Evolutionary conservation across 2,113 vertebrate species (phyloP), one percentile per base, ranked within the genome.

Genomic region (Cacatua alba): DNA sequence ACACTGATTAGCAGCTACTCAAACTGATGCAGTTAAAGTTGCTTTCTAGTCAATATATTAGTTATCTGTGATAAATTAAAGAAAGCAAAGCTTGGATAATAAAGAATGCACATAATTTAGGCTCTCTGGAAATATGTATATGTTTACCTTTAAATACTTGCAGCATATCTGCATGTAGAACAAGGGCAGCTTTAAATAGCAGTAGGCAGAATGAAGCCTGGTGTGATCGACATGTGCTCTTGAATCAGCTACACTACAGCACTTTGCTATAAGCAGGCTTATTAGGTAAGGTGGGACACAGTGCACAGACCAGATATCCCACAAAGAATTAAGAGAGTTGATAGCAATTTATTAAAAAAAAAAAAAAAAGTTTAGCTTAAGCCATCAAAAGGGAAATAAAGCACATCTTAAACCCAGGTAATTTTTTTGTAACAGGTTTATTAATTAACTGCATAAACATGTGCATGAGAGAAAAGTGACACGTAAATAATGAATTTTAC

Each of bases 151-250:
- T 92, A 94, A 96, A 75, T 78, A 75, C 43, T 93, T 10, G 0
- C 76, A 91, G 72, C 55, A 37, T 75, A 86, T 74, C 91, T 86
- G 48, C 80, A 84, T 68, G 80, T 94, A 84, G 92, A 94, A 93
- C 86, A 91, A 75, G 92, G 95, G 55, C 88, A 96, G 88, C 91
- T 96, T 96, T 94, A 97, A 97, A 95, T 92, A 96, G 95, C 90
- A 93, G 90, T 33, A 86, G 68, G 77, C 48, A 90, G 68, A 95
- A 92, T 69, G 88, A 69, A 94, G 76, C 55, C 86, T 91, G 68
- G 83, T 81, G 88, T 82, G 88, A 95, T 53, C 1, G 16, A 92
- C 94, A 83, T 43, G 83, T 91, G 91, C 88, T 94, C 82, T 41
- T 70, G 80, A 88, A 67, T 90, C 86, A 95, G 88, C 76, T 81